Conservation (phyloP, 2,888 invertebrate genomes). For the Spilarctia lutea region DNA sequence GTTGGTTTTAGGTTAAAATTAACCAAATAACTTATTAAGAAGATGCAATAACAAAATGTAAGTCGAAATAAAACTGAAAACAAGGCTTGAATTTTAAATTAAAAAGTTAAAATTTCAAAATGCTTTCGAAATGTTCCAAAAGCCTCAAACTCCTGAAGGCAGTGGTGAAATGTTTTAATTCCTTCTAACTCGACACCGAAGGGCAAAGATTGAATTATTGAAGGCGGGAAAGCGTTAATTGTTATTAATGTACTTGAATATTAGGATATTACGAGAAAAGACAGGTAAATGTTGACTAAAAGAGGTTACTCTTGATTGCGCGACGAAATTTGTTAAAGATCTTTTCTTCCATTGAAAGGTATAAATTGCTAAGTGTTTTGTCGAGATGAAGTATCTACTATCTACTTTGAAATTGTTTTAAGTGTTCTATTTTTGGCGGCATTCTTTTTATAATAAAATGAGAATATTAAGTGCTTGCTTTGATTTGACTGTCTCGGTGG, state of each 20-base stretch:
- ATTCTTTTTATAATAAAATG: neutral
- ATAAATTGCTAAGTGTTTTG: constrained; percentile 9
- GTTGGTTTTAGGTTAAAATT: neutral
- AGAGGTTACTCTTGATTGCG: constrained; percentile 21
- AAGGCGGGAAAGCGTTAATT: constrained; percentile 66
- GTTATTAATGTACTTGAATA: constrained; percentile 65
- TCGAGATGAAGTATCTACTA: neutral
- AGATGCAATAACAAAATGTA: too few relatives aligned
- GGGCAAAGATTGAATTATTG: constrained; percentile 70
- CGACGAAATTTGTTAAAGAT: constrained; percentile 25
- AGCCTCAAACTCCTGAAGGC: constrained; percentile 43
- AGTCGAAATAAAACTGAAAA: too few relatives aligned
- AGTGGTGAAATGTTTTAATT: constrained; percentile 60
- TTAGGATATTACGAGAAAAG: constrained; percentile 50
- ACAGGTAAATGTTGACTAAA: constrained; percentile 40
- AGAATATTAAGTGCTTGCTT: neutral
- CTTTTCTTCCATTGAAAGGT: neutral
- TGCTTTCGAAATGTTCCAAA: constrained; percentile 44
- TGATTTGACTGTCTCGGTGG: too few relatives aligned
- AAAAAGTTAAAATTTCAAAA: constrained; percentile 38
- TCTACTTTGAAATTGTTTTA: neutral
- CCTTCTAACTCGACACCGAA: constrained; percentile 58
- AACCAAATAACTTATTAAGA: neutral
- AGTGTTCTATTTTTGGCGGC: neutral
- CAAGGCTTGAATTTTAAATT: constrained; percentile 10